Percentiles rank a stretch among this genome's conserved stretches.
phyloP scores from a whole-genome alignment of 2,113 vertebrate genomes.

The Pseudolaguvia tuberculata region DNA sequence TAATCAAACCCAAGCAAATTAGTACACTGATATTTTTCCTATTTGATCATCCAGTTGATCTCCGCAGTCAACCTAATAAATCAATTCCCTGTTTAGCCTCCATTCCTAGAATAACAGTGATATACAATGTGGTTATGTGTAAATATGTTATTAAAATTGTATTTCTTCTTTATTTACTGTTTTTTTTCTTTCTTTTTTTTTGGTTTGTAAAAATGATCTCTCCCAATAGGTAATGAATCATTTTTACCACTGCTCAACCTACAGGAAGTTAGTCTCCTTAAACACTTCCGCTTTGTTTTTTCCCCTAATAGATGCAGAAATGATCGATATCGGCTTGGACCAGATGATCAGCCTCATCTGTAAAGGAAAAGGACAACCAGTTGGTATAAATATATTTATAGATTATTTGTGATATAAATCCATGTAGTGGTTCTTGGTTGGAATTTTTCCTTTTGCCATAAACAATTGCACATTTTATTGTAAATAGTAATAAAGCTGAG shows the following conservation, averaged over 20 bases:
- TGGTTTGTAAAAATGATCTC: not conserved
- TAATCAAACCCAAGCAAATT: too few relatives aligned
- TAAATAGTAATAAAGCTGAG: too few relatives aligned
- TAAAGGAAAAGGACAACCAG: slow-evolving; percentile 71
- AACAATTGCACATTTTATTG: not conserved
- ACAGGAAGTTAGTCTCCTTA: not conserved
- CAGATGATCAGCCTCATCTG: slow-evolving; percentile 73
- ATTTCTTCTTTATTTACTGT: not conserved
- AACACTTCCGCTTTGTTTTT: not conserved
- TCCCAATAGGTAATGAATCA: not conserved
- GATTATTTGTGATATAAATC: too few relatives aligned
- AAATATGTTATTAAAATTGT: not conserved
- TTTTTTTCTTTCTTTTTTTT: not conserved
- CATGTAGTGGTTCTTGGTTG: not conserved
- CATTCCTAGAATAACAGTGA: not conserved
- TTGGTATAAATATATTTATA: slow-evolving; percentile 56
- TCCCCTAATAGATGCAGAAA: slow-evolving; percentile 58
- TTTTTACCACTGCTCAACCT: not conserved
- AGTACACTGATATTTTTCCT: too few relatives aligned
- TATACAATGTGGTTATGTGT: not conserved
- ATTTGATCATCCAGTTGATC: too few relatives aligned
- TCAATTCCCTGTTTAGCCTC: not conserved
- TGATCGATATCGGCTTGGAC: slow-evolving; percentile 72
- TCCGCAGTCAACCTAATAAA: too few relatives aligned
- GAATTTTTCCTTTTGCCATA: not conserved